phyloP scores from a whole-genome alignment of 2,888 invertebrate genomes.

The Tromatobia lineatoria region DNA sequence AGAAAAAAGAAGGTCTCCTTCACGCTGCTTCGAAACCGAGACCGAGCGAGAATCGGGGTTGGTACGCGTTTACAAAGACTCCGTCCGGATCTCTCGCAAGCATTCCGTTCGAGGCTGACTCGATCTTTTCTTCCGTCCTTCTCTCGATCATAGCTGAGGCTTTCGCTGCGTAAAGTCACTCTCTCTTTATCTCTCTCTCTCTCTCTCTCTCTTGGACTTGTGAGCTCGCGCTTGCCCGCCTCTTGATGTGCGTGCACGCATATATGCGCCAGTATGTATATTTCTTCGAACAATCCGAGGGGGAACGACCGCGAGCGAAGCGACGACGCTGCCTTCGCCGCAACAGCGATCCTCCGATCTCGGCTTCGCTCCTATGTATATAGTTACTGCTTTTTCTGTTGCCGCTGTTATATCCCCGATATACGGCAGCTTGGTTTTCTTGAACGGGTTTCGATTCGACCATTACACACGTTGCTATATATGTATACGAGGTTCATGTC shows the following conservation, averaged over 20 bases:
- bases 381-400: conserved; percentile 9
- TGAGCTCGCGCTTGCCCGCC: conserved; percentile 12
- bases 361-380: conserved; percentile 43
- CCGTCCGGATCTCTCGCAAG: conserved; percentile 49
- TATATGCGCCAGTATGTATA: conserved; percentile 69
- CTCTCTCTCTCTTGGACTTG: conserved; percentile 31
- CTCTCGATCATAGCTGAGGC: conserved; percentile 16
- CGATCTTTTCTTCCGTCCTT: conserved; percentile 46
- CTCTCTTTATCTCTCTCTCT: conserved; percentile 27
- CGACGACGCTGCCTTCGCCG: conserved; percentile 56
- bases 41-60: conserved; percentile 47
- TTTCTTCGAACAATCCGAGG: conserved; percentile 72
- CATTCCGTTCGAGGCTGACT: conserved; percentile 55
- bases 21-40: conserved; percentile 27
- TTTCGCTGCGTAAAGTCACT: neutral
- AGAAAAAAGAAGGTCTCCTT: neutral
- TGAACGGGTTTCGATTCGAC: conserved; percentile 67
- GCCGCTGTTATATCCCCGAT: conserved; percentile 19
- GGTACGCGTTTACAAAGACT: conserved; percentile 53
- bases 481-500: neutral
- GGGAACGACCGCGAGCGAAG: conserved; percentile 70
- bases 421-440: conserved; percentile 20
- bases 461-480: neutral
- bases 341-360: conserved; percentile 63
- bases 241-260: conserved; percentile 67